Conservation (phyloP, 2,797 vertebrate species). For the Trachurus trachurus region DNA sequence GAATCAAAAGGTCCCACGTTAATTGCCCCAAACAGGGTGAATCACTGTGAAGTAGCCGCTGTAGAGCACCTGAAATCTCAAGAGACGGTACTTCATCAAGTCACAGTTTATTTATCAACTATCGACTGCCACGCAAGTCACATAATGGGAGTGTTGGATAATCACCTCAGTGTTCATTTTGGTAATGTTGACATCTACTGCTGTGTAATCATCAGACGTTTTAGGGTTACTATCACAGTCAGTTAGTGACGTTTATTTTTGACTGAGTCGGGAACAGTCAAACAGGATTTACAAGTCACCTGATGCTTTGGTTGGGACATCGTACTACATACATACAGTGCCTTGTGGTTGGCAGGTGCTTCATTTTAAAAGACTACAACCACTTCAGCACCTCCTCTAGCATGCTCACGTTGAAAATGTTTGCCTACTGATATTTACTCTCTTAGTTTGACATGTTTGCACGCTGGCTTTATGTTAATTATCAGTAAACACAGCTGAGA, state of each 20-base stretch:
- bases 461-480: not conserved
- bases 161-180: not conserved
- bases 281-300: conserved; percentile 44
- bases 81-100: conserved; percentile 36
- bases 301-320: conserved; percentile 9
- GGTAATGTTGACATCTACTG: not conserved
- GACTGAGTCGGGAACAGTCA: not conserved
- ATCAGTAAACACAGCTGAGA: not conserved
- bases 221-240: not conserved
- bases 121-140: not conserved
- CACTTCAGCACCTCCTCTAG: not conserved
- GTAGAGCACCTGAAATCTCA: conserved; percentile 33
- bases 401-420: not conserved
- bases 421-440: not conserved
- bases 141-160: not conserved
- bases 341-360: conserved; percentile 1
- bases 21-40: conserved; percentile 38
- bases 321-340: too few relatives aligned
- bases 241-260: not conserved
- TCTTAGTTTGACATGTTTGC: not conserved
- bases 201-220: not conserved
- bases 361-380: not conserved
- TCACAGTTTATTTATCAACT: too few relatives aligned
- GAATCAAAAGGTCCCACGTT: conserved; percentile 46
- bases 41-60: conserved; percentile 40